Percentiles rank a stretch among this genome's conserved stretches.
These are phyloP conservation scores for Mnemiopsis leidyi DNA, from an alignment of 37 sponge, comb jelly and placozoan genomes.

Conservation along the genomic window DNA sequence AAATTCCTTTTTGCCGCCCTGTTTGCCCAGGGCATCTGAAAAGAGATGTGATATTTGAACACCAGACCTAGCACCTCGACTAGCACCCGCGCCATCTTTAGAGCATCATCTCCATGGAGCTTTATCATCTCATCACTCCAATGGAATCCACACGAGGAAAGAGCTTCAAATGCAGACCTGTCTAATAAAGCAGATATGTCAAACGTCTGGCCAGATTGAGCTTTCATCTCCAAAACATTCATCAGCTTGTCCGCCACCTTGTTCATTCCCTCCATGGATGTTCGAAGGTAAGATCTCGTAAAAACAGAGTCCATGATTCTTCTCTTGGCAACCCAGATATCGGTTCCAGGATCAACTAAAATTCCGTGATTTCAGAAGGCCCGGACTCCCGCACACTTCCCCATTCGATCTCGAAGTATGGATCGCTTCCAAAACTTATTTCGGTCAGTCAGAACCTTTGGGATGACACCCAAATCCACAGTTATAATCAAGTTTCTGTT, in stretches of 20 bases:
- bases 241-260: background rate
- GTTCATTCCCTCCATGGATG: background rate
- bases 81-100: background rate
- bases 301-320: conserved; percentile 25
- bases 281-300: background rate
- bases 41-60: background rate
- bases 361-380: background rate
- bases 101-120: background rate
- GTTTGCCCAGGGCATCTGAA: background rate
- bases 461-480: background rate
- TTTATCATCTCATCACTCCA: background rate
- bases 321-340: background rate
- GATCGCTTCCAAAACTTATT: background rate
- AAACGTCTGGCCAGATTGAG: background rate
- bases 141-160: conserved; percentile 17
- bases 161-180: background rate
- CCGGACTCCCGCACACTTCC: background rate
- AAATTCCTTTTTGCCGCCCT: background rate
- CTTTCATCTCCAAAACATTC: too few relatives aligned
- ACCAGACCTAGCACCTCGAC: background rate
- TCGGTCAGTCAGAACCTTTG: background rate
- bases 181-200: background rate
- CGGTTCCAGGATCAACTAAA: background rate
- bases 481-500: background rate
- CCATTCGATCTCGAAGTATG: background rate